Evolutionary conservation across 2,797 vertebrate genomes (phyloP).

Genomic region (Poeciliopsis infans): DNA sequence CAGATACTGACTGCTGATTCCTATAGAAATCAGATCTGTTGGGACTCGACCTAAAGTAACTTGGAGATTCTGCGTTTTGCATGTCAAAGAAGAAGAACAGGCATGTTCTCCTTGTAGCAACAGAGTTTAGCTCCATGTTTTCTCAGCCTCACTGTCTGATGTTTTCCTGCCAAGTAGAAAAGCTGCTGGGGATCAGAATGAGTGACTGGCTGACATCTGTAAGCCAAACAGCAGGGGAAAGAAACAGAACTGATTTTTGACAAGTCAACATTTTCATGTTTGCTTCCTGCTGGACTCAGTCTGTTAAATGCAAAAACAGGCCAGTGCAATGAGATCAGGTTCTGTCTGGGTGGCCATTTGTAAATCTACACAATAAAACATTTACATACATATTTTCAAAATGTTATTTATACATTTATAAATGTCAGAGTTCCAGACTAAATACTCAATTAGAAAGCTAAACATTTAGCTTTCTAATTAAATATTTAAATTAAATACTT

Average conservation of each 20-base stretch:
- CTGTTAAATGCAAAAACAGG: conserved; percentile 10
- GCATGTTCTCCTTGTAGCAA: conserved; percentile 3
- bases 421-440: no score
- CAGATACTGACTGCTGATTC: conserved; percentile 28
- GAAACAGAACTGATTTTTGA: conserved; percentile 36
- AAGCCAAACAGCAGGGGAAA: conserved; percentile 35
- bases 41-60: conserved; percentile 6
- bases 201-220: conserved; percentile 45
- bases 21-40: conserved; percentile 11
- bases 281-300: neutral
- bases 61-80: conserved; percentile 12
- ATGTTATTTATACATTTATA: no score
- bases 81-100: neutral
- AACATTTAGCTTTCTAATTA: no score
- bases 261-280: neutral
- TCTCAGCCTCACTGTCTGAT: conserved; percentile 5
- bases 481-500: no score
- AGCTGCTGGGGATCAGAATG: conserved; percentile 16
- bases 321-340: neutral
- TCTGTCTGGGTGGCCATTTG: no score
- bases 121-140: conserved; percentile 32
- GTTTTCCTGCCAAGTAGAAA: conserved; percentile 1
- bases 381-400: no score
- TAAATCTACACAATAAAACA: no score
- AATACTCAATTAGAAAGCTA: no score